Evolutionary conservation across 2,888 invertebrate species (phyloP).

Genomic region (Ceramica pisi): DNA sequence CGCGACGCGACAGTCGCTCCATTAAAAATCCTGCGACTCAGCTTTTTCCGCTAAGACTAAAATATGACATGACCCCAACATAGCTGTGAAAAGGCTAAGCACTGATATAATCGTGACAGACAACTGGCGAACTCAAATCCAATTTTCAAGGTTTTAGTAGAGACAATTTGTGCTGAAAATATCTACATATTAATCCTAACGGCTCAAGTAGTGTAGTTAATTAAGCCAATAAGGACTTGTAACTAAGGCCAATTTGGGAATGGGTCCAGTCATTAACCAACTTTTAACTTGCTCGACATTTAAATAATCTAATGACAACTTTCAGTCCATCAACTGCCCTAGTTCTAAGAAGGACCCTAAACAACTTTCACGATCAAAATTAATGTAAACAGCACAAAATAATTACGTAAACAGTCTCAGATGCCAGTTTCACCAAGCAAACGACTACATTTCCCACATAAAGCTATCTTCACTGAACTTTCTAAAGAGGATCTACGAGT

Average conservation of each 20-base stretch:
- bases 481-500: slow-evolving; percentile 49
- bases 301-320: slow-evolving; percentile 38
- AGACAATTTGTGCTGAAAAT: not conserved
- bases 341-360: not conserved
- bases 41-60: too few species aligned
- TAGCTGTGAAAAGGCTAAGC: too few species aligned
- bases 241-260: slow-evolving; percentile 38
- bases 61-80: too few species aligned
- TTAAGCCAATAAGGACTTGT: slow-evolving; percentile 21
- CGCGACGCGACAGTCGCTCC: too few species aligned
- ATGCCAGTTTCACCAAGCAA: slow-evolving; percentile 15
- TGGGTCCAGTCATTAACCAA: slow-evolving; percentile 32
- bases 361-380: slow-evolving; percentile 9
- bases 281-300: slow-evolving; percentile 32
- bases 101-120: too few species aligned
- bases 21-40: too few species aligned
- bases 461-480: slow-evolving; percentile 43
- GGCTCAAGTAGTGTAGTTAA: slow-evolving; percentile 2
- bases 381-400: slow-evolving; percentile 12
- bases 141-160: not conserved
- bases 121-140: not conserved
- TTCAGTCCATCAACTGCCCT: not conserved
- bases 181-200: not conserved
- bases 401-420: slow-evolving; percentile 31
- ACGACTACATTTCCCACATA: slow-evolving; percentile 36